phyloP scores from a whole-genome alignment of 2,888 invertebrate genomes.

The Drosophila nigricruria region DNA sequence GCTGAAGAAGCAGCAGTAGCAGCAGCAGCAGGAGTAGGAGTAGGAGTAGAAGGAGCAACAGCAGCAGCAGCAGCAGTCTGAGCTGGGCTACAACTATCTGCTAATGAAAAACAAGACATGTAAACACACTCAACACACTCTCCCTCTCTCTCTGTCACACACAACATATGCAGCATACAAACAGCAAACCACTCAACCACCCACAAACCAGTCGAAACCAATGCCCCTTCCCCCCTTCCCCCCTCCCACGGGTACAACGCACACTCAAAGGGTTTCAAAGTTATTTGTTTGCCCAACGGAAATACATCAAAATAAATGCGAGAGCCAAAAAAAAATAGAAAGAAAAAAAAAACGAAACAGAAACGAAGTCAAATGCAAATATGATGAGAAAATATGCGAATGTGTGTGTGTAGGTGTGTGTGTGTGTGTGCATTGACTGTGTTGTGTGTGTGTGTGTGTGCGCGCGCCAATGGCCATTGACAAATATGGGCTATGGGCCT shows the following conservation, averaged over 20 bases:
- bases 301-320: conserved; percentile 76
- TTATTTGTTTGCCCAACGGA: conserved; percentile 70
- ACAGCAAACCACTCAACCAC: neutral
- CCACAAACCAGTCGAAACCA: neutral
- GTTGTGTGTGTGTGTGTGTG: conserved; percentile 16
- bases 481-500: conserved; percentile 60
- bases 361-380: conserved; percentile 70
- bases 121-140: conserved; percentile 5
- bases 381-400: conserved; percentile 42
- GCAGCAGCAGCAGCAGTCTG: neutral
- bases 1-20: neutral
- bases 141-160: neutral
- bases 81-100: conserved; percentile 51
- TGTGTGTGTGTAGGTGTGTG: neutral
- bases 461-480: conserved; percentile 55
- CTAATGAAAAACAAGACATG: conserved; percentile 65
- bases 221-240: too few species aligned
- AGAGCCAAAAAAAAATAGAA: conserved; percentile 41
- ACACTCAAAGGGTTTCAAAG: conserved; percentile 46
- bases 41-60: neutral
- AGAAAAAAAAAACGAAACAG: neutral
- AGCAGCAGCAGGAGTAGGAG: neutral
- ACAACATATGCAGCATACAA: conserved; percentile 10
- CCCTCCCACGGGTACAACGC: conserved; percentile 14
- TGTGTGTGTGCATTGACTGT: neutral